Evolutionary conservation across 2,888 invertebrate species (phyloP), one percentile per base, ranked within the genome.

Genomic region (Pimpla rufipes): DNA sequence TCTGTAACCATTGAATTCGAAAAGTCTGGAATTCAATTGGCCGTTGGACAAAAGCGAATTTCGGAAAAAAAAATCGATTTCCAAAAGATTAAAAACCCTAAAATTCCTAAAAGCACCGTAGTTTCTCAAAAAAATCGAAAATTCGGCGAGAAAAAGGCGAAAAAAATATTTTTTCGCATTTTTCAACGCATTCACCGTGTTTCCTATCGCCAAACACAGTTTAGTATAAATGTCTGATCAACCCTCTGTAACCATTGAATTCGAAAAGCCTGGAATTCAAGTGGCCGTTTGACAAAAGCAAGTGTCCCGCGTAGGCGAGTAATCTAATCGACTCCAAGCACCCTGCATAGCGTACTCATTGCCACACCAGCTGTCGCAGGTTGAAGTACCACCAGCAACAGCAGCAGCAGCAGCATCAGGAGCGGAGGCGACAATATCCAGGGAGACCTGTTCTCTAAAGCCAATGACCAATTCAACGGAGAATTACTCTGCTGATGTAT

Each of bases 391-490:
- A 70, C 35, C 21, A 35, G 13, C 45, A 45, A 57, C 23, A 55
- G 37, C 40, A 2, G 18, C 18, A 13, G 7, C 16, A 16, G 55
- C 40, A 29, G 29, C 29, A n/a, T n/a, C n/a, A 7, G 29, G 50
- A 29, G 10, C 13, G 16, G 16, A 47, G 29, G n/a, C 29, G 16
- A 18, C 21, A 7, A 29, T 37, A 42, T 66, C 66, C 23, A 45
- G 6, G 16, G 50, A 76, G 50, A 83, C 83, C 83, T 83, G 79
- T 83, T 79, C 62, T 76, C 75, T n/a, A 74, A 83, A 70, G 70
- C 40, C 81, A 83, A 83, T 80, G 73, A 80, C 83, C 83, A 83
- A 83, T 83, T 80, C 77, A 77, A 73, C 67, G 80, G 29, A 23
- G 21, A 83, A 80, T 83, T 80, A 80, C 80, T 73, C 37, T 40